Percentiles rank a stretch among this genome's conserved stretches.
phyloP scores from a whole-genome alignment of 2,797 vertebrate species.

The Heteromormyrus szaboi region DNA sequence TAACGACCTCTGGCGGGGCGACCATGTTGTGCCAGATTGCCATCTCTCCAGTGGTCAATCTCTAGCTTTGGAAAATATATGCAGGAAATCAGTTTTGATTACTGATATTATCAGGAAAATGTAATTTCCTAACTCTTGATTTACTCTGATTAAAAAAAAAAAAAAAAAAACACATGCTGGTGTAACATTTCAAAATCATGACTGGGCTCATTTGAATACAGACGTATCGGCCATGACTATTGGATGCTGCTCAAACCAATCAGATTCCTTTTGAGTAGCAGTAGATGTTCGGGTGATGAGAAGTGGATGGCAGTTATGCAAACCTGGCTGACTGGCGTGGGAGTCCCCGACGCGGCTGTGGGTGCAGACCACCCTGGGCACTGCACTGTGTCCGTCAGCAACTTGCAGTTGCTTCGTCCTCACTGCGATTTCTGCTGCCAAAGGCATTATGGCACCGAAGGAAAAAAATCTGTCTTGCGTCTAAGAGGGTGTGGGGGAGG shows the following conservation, averaged over 20 bases:
- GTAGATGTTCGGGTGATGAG: background rate
- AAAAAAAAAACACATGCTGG: background rate
- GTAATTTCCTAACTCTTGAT: constrained; percentile 5
- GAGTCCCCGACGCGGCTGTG: background rate
- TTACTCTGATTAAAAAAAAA: background rate
- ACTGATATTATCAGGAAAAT: background rate
- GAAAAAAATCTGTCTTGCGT: background rate
- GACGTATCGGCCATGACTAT: background rate
- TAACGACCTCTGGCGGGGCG: background rate
- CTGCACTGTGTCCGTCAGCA: background rate
- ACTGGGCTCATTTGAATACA: background rate
- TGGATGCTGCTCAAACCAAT: background rate
- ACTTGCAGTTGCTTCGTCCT: background rate
- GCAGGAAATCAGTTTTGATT: background rate
- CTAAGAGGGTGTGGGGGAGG: background rate
- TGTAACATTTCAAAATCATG: background rate
- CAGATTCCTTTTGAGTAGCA: background rate
- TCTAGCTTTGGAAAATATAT: background rate
- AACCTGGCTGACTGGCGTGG: background rate
- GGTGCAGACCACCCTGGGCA: background rate
- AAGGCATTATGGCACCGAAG: background rate
- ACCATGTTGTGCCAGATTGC: too few relatives aligned
- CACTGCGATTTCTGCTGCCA: background rate
- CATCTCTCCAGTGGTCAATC: background rate
- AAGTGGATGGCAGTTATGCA: background rate